phyloP scores from a whole-genome alignment of 2,113 vertebrate species.

The Podarcis muralis region DNA sequence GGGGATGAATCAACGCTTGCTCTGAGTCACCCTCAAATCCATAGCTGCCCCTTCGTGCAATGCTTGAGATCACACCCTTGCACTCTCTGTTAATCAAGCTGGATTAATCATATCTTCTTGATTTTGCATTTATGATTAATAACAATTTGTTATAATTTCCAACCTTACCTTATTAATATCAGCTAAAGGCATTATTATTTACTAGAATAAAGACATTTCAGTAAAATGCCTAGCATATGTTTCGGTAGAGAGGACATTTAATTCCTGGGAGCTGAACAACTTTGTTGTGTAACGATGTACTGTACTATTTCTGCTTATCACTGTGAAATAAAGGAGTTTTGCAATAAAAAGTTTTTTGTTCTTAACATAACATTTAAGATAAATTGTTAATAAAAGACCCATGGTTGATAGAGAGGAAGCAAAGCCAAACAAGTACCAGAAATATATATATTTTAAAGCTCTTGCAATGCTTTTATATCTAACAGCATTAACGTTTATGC shows the following conservation, averaged over 20 bases:
- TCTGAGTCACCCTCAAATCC: not conserved
- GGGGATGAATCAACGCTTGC: not conserved
- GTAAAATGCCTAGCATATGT: not conserved
- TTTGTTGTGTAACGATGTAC: not conserved
- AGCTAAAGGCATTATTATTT: too few relatives aligned
- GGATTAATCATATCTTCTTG: not conserved
- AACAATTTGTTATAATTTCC: too few relatives aligned
- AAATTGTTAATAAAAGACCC: constrained; percentile 8
- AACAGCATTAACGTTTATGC: constrained; percentile 11
- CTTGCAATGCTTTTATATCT: constrained; percentile 1
- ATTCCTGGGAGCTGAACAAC: not conserved
- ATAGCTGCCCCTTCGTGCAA: not conserved
- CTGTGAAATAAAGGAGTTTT: not conserved
- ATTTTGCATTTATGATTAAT: not conserved
- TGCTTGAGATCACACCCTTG: not conserved
- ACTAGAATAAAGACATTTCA: not conserved
- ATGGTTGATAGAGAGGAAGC: not conserved
- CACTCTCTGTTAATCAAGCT: not conserved
- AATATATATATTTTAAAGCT: not conserved
- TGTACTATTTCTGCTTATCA: not conserved
- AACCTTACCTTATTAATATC: not conserved
- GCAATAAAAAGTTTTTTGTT: not conserved
- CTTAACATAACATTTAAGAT: constrained; percentile 22
- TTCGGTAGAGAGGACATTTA: not conserved
- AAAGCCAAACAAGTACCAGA: not conserved